A percentile compares a stretch with the other conserved stretches of the same genome.
phyloP scores from a whole-genome alignment of 1,140 invertebrate species.

The Maniola jurtina region DNA sequence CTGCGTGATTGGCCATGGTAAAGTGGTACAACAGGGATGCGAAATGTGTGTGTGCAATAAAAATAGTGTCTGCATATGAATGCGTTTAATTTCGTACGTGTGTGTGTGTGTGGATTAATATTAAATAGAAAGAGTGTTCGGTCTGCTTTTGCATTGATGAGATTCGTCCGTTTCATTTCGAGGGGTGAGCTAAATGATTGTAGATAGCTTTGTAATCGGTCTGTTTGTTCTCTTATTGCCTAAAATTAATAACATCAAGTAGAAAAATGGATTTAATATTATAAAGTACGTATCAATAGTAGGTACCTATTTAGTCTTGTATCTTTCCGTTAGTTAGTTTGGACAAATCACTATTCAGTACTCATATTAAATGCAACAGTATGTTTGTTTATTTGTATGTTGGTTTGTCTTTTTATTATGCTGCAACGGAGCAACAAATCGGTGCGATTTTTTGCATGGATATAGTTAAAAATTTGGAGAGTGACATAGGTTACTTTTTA shows the following conservation, averaged over 20 bases:
- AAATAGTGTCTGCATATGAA: background rate
- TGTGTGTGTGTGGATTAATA: slow-evolving; percentile 20
- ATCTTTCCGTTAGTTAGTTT: no score
- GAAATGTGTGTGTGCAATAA: slow-evolving; percentile 1
- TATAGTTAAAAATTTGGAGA: no score
- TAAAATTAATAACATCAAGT: background rate
- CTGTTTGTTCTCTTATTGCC: slow-evolving; percentile 1
- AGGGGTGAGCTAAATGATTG: slow-evolving; percentile 12
- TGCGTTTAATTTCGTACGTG: slow-evolving; percentile 1
- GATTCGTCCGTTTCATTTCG: slow-evolving; percentile 20
- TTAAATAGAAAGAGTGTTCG: slow-evolving; percentile 25
- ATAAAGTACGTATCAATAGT: background rate
- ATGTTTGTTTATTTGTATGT: no score
- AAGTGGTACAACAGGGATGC: background rate
- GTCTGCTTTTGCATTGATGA: slow-evolving; percentile 20
- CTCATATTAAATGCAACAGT: no score
- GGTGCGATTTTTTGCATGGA: no score
- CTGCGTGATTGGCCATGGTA: no score
- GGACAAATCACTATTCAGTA: no score
- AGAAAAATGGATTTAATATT: no score
- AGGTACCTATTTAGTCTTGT: no score
- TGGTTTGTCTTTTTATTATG: no score
- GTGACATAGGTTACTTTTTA: no score
- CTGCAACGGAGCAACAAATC: no score
- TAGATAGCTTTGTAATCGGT: slow-evolving; percentile 13